phyloP scores from a whole-genome alignment of 2,113 vertebrate species.

The Microcebus lehilahytsara region DNA sequence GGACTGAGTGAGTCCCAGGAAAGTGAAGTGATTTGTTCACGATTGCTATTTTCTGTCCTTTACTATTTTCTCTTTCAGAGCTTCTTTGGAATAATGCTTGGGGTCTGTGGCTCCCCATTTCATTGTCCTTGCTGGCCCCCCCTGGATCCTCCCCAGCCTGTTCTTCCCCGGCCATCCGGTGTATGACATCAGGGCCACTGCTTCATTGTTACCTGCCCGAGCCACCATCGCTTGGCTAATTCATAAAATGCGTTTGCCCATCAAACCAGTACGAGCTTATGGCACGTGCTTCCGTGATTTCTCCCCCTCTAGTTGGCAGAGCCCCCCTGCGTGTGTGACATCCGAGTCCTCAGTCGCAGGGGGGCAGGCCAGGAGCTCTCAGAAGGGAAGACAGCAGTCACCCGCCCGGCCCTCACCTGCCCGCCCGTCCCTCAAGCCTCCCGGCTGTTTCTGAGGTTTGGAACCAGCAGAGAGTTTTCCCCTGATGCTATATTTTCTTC shows the following conservation, averaged over 20 bases:
- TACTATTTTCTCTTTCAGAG: not conserved
- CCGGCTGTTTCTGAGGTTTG: slow-evolving; percentile 71
- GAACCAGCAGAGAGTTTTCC: slow-evolving; percentile 46
- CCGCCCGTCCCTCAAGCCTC: slow-evolving; percentile 51
- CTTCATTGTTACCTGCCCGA: not conserved
- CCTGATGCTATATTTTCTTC: slow-evolving; percentile 63
- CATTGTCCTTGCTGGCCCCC: not conserved
- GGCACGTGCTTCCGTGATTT: not conserved
- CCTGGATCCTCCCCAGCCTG: too few relatives aligned
- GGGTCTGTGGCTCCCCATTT: not conserved
- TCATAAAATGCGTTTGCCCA: not conserved
- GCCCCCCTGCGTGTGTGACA: not conserved
- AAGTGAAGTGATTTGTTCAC: not conserved
- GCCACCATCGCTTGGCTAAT: not conserved
- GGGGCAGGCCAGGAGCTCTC: not conserved
- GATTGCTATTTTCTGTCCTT: not conserved
- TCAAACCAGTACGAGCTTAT: not conserved
- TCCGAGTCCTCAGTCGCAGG: not conserved
- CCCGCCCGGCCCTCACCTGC: slow-evolving; percentile 33
- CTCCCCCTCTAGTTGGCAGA: not conserved
- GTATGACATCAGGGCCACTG: not conserved
- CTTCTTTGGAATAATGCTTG: not conserved
- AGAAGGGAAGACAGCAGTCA: not conserved
- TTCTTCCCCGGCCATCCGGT: not conserved
- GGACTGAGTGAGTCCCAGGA: not conserved